These are phyloP conservation scores for Porites australiensis DNA, from an alignment of 64 coral and sea anemone genomes.

Conservation along the genomic window DNA sequence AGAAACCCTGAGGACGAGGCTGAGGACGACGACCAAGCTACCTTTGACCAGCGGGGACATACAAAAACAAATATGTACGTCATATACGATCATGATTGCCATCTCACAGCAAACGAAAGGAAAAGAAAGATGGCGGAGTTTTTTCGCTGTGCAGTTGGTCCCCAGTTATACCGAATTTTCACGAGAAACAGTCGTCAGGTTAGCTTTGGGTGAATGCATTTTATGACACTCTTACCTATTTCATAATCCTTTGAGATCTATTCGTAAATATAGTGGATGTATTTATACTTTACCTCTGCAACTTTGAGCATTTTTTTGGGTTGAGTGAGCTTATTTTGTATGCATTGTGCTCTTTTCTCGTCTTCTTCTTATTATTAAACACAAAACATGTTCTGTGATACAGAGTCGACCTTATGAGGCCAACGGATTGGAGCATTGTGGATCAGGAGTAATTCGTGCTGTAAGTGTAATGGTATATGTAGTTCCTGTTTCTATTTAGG, in stretches of 20 bases:
- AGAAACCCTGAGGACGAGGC: no score
- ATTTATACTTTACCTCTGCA: not conserved
- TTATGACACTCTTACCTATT: no score
- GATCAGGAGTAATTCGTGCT: constrained; percentile 58
- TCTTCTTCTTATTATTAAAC: not conserved
- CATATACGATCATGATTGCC: no score
- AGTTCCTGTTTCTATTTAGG: no score
- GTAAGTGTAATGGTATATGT: constrained; percentile 54
- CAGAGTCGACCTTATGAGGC: constrained; percentile 60
- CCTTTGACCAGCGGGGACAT: no score
- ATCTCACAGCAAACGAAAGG: not conserved
- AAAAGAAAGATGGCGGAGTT: constrained; percentile 60
- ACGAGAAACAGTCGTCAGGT: constrained; percentile 23
- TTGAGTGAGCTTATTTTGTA: no score
- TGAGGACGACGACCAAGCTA: no score
- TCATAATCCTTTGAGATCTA: not conserved
- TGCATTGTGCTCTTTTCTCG: not conserved
- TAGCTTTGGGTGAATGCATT: not conserved
- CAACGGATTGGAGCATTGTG: constrained; percentile 64
- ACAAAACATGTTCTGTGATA: not conserved
- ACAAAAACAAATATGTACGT: no score
- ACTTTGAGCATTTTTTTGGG: not conserved
- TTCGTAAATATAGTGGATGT: no score
- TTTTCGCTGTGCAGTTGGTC: constrained; percentile 49
- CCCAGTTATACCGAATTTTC: constrained; percentile 64